Evolutionary conservation across 2,888 invertebrate species (phyloP).

Genomic region (Cristatella mucedo): DNA sequence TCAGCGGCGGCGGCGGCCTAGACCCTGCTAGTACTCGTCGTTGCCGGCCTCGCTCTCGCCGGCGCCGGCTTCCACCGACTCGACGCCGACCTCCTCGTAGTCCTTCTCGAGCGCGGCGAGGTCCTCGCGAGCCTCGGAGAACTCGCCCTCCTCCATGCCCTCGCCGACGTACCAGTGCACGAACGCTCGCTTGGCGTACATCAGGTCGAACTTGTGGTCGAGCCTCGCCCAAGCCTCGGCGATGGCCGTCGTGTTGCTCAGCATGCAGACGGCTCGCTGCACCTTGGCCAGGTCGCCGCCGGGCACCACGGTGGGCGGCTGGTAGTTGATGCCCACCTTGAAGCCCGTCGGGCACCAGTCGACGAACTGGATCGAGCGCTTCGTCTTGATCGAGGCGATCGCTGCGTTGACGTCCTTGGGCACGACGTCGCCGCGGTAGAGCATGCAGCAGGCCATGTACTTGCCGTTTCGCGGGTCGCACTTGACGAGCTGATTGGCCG

Average conservation of each 20-base stretch:
- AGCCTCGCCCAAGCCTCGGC: conserved; percentile 38
- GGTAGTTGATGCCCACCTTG: conserved; percentile 58
- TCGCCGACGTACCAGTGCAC: conserved; percentile 40
- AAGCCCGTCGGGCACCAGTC: conserved; percentile 64
- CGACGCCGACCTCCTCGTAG: conserved; percentile 8
- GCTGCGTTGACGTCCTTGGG: conserved; percentile 24
- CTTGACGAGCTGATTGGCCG: conserved; percentile 74
- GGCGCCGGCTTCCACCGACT: neutral
- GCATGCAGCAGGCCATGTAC: conserved; percentile 85
- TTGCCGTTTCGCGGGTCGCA: conserved; percentile 42
- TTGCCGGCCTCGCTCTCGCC: conserved; percentile 4
- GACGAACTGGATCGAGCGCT: conserved; percentile 14
- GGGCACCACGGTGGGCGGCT: conserved; percentile 52
- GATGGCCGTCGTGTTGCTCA: conserved; percentile 43
- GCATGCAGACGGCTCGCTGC: conserved; percentile 40
- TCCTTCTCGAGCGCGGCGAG: conserved; percentile 8
- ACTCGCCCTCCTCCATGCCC: conserved; percentile 29
- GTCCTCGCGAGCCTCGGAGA: conserved; percentile 8
- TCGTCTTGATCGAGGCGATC: conserved; percentile 56
- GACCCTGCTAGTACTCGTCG: no score
- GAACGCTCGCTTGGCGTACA: conserved; percentile 27
- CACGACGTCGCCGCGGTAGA: conserved; percentile 72
- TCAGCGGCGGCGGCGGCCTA: no score
- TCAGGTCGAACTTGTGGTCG: conserved; percentile 32
- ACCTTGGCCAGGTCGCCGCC: conserved; percentile 61